Conservation (phyloP, 2,113 vertebrate genomes). For the Ammodytes dubius region DNA sequence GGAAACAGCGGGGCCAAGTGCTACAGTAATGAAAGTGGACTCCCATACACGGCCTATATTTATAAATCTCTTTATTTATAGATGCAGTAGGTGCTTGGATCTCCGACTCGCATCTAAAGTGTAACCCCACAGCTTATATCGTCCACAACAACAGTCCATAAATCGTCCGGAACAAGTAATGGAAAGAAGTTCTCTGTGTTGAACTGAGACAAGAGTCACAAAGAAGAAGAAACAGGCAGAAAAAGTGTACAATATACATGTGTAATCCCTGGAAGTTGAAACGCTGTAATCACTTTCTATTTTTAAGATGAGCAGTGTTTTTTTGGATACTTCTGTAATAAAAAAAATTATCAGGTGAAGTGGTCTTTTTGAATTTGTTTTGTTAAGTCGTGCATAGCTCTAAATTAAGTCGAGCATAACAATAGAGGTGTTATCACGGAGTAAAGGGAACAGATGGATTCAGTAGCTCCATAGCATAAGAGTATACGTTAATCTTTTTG, state of each 20-base stretch:
- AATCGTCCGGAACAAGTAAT: slow-evolving; percentile 41
- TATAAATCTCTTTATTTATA: slow-evolving; percentile 30
- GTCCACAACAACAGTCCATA: slow-evolving; percentile 18
- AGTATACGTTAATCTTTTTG: not conserved
- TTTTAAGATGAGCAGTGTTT: slow-evolving; percentile 42
- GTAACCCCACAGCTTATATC: slow-evolving; percentile 22
- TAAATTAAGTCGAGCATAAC: not conserved
- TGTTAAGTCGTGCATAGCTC: too few species aligned
- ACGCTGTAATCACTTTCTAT: slow-evolving; percentile 54
- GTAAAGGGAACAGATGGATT: not conserved
- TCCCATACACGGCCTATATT: not conserved
- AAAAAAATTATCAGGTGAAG: not conserved
- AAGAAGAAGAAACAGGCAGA: not conserved
- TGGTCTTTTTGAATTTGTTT: slow-evolving; percentile 19
- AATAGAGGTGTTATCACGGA: too few species aligned
- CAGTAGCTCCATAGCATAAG: not conserved
- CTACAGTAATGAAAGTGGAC: slow-evolving; percentile 20
- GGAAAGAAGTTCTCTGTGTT: slow-evolving; percentile 19
- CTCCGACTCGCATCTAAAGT: slow-evolving; percentile 41
- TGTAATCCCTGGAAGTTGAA: slow-evolving; percentile 25
- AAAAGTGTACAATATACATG: slow-evolving; percentile 23
- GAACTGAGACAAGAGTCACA: slow-evolving; percentile 3
- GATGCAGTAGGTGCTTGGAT: not conserved
- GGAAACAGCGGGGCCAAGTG: not conserved
- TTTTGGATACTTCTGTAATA: slow-evolving; percentile 23